Evolutionary conservation across 2,888 invertebrate species (phyloP).

Genomic region (Dolichomitus sp.): DNA sequence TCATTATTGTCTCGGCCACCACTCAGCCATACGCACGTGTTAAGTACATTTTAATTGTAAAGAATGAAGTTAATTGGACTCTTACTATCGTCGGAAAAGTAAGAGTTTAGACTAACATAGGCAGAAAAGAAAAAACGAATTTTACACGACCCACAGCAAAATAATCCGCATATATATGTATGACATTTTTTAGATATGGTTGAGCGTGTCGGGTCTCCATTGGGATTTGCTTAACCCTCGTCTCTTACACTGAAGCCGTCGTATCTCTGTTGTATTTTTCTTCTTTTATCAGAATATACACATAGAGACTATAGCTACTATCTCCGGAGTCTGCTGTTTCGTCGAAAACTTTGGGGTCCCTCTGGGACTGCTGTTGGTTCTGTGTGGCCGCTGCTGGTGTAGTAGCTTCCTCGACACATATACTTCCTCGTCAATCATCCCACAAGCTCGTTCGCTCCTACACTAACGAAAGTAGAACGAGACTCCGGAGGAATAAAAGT

Average conservation of each 20-base stretch:
- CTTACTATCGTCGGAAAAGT: too few species aligned
- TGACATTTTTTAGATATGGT: slow-evolving; percentile 23
- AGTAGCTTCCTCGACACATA: neutral
- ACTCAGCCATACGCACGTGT: neutral
- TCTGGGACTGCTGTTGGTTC: slow-evolving; percentile 48
- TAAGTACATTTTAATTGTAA: neutral
- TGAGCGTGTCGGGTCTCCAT: neutral
- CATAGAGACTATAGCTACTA: slow-evolving; percentile 14
- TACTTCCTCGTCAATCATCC: slow-evolving; percentile 59
- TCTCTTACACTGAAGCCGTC: slow-evolving; percentile 20
- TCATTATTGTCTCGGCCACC: neutral
- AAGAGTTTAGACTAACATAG: neutral
- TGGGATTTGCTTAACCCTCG: neutral
- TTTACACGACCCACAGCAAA: neutral
- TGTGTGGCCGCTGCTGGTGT: slow-evolving; percentile 4
- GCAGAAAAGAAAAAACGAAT: neutral
- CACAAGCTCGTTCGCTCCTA: slow-evolving; percentile 25
- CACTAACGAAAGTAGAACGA: slow-evolving; percentile 12
- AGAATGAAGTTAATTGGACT: neutral
- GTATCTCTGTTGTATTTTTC: slow-evolving; percentile 12
- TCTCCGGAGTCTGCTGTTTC: slow-evolving; percentile 34
- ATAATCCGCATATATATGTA: slow-evolving; percentile 21
- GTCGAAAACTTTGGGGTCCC: slow-evolving; percentile 54
- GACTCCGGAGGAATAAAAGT: slow-evolving; percentile 24
- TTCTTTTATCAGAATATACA: slow-evolving; percentile 27